Conservation (phyloP, 30 jellyfish, hydroid and myxozoan genomes). For the Hydractinia echinata region DNA sequence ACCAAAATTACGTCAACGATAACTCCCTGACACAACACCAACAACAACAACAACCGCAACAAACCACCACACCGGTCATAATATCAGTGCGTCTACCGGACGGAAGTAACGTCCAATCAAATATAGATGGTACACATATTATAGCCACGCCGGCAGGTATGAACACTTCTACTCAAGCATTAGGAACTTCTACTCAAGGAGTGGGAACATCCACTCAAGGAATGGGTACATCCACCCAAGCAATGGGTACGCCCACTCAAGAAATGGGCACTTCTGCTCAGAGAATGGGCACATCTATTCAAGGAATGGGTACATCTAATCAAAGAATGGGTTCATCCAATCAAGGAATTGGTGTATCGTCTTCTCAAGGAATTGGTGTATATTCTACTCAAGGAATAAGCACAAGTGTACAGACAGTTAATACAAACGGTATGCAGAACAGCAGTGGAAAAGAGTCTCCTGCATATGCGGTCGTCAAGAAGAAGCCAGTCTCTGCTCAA, state of each 20-base stretch:
- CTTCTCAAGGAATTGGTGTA: too few relatives aligned
- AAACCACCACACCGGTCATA: slow-evolving; percentile 23
- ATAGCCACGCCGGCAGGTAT: not conserved
- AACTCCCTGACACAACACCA: slow-evolving; percentile 7
- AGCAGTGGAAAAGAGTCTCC: not conserved
- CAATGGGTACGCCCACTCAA: not conserved
- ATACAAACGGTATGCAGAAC: too few relatives aligned
- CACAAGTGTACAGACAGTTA: too few relatives aligned
- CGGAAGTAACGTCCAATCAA: slow-evolving; percentile 17
- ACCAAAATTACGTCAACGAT: slow-evolving; percentile 30
- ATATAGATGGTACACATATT: not conserved
- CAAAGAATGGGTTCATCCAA: too few relatives aligned
- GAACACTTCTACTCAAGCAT: slow-evolving; percentile 1
- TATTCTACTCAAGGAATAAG: too few relatives aligned
- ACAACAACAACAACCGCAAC: not conserved
- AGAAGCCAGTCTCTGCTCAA: slow-evolving; percentile 11
- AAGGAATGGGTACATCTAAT: not conserved
- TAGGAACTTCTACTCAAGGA: not conserved
- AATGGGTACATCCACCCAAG: not conserved
- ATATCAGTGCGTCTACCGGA: slow-evolving; percentile 36
- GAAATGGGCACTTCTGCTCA: not conserved
- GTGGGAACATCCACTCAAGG: not conserved
- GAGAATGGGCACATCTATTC: not conserved
- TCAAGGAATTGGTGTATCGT: too few relatives aligned
- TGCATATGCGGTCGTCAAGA: slow-evolving; percentile 7